phyloP scores from a whole-genome alignment of 2,797 vertebrate species.

The Diceros bicornis region DNA sequence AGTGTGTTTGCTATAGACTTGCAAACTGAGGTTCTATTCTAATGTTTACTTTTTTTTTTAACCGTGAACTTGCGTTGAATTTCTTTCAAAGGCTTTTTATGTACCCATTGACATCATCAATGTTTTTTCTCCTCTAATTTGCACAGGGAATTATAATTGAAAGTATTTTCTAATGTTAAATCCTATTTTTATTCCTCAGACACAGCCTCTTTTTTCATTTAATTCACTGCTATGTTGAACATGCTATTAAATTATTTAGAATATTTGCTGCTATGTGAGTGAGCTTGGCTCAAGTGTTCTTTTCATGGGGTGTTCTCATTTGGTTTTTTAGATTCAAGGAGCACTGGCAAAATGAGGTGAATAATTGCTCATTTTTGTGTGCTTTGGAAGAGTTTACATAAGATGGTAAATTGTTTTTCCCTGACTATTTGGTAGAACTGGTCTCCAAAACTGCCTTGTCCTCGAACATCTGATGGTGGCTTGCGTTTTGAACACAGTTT shows the following conservation, averaged over 20 bases:
- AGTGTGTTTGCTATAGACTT: not conserved
- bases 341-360: constrained; percentile 11
- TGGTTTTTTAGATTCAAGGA: constrained; percentile 53
- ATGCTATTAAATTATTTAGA: constrained; percentile 72
- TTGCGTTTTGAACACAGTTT: constrained; percentile 60
- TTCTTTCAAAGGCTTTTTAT: constrained; percentile 62
- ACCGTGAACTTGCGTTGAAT: constrained; percentile 28
- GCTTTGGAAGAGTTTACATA: constrained; percentile 49
- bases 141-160: constrained; percentile 48
- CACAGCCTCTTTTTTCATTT: constrained; percentile 61
- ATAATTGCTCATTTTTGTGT: constrained; percentile 21
- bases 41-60: constrained; percentile 12
- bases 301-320: constrained; percentile 48
- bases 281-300: constrained; percentile 54
- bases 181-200: constrained; percentile 56
- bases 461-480: constrained; percentile 7
- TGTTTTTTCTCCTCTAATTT: constrained; percentile 42
- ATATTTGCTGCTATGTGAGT: constrained; percentile 58
- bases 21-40: not conserved
- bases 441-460: not conserved
- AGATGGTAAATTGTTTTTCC: constrained; percentile 42
- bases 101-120: constrained; percentile 16
- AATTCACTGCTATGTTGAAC: constrained; percentile 52
- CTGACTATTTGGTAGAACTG: not conserved
- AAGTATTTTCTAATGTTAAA: constrained; percentile 67